Evolutionary conservation across 2,797 vertebrate species (phyloP).

Genomic region (Tragopan temminckii): DNA sequence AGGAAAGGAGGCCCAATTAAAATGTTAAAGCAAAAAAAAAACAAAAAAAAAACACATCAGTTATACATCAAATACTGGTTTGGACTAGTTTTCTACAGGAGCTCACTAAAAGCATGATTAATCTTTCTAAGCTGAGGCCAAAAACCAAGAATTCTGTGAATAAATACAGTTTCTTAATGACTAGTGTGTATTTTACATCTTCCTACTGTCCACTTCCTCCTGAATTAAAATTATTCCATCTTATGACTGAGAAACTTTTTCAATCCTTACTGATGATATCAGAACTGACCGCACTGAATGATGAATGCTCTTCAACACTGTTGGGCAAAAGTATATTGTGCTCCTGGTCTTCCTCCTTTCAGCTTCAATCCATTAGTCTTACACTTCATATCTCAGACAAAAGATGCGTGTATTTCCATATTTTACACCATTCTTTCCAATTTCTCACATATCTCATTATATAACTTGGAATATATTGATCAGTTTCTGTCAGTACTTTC

Average conservation of each 20-base stretch:
- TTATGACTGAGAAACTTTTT: background rate
- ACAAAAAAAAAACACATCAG: background rate
- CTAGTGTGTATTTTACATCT: background rate
- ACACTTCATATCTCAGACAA: background rate
- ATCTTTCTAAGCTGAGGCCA: background rate
- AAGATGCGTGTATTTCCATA: background rate
- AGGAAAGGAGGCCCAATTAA: background rate
- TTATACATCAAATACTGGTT: background rate
- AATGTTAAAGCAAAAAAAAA: background rate
- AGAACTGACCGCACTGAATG: conserved; percentile 30
- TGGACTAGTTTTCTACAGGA: background rate
- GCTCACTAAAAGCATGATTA: background rate
- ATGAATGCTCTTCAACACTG: background rate
- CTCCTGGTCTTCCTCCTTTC: background rate
- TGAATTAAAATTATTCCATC: conserved; percentile 31
- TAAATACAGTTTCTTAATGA: background rate
- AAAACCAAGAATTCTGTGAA: background rate
- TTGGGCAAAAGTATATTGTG: background rate
- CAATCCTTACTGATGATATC: background rate
- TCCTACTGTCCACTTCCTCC: background rate
- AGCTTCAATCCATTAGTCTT: background rate
- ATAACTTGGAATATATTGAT: background rate
- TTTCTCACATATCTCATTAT: background rate
- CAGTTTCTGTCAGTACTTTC: background rate
- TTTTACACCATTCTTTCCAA: background rate